These are phyloP conservation scores for Agrochola lychnidis DNA, from an alignment of 2,888 invertebrate species.

Conservation along the genomic window DNA sequence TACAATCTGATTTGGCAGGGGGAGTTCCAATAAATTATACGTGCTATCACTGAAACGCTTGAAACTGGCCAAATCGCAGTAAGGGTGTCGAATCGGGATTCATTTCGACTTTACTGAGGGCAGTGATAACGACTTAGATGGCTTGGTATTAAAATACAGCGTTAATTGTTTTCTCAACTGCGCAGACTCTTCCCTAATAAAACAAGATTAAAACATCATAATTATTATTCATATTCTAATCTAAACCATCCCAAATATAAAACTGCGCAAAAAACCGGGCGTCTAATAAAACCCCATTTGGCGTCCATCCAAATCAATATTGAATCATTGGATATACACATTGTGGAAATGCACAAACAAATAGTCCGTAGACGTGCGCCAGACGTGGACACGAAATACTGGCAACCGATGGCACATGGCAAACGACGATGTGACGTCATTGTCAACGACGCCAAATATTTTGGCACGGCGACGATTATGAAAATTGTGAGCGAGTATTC, in stretches of 20 bases:
- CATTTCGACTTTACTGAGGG: background rate
- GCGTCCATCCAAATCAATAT: constrained; percentile 65
- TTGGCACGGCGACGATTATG: constrained; percentile 49
- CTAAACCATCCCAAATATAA: constrained; percentile 17
- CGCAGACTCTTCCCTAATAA: background rate
- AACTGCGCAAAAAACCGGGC: constrained; percentile 61
- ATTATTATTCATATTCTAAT: constrained; percentile 10
- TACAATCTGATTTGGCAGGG: constrained; percentile 34
- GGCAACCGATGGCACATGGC: constrained; percentile 64
- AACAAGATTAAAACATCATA: constrained; percentile 17
- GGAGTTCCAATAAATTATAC: constrained; percentile 3
- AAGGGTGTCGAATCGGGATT: background rate
- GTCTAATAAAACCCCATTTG: constrained; percentile 62
- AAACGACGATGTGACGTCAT: constrained; percentile 66
- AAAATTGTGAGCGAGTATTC: constrained; percentile 32
- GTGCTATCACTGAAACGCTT: background rate
- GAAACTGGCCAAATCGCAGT: constrained; percentile 15
- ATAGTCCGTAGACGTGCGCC: constrained; percentile 77
- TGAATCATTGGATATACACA: constrained; percentile 66
- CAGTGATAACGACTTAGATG: background rate
- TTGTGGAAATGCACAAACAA: constrained; percentile 73
- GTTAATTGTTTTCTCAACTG: background rate
- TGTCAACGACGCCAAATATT: constrained; percentile 63
- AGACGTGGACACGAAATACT: constrained; percentile 76
- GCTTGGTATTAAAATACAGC: background rate